These are phyloP conservation scores for Meteorus sp. DNA, from an alignment of 1,140 invertebrate species.

Conservation along the genomic window DNA sequence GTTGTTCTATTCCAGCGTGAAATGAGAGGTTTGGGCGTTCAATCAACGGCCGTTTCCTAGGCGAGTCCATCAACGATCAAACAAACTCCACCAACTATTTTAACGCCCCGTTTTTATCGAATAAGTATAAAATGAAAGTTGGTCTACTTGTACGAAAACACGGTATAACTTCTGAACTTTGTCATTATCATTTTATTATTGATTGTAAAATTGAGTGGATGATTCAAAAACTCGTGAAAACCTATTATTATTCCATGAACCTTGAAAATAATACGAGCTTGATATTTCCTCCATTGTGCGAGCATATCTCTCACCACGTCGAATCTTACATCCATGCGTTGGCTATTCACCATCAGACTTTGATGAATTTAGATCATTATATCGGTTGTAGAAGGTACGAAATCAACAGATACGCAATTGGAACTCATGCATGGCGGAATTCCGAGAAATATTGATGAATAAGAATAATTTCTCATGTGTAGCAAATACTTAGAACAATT, in stretches of 20 bases:
- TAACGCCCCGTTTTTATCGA: no score
- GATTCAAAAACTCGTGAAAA: slow-evolving; percentile 9
- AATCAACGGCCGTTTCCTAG: no score
- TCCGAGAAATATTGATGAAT: no score
- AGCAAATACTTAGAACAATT: slow-evolving; percentile 4
- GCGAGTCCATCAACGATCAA: slow-evolving; percentile 12
- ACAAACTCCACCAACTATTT: neutral
- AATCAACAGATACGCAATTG: no score
- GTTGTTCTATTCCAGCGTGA: neutral
- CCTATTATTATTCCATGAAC: slow-evolving; percentile 13
- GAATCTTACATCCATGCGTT: slow-evolving; percentile 48
- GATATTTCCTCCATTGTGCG: slow-evolving; percentile 23
- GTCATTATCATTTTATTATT: no score
- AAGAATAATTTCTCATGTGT: neutral
- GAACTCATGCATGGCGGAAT: no score
- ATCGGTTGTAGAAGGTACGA: neutral
- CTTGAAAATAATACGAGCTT: neutral
- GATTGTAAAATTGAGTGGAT: slow-evolving; percentile 15
- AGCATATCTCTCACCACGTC: slow-evolving; percentile 38
- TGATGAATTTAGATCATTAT: slow-evolving; percentile 34
- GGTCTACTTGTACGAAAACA: no score
- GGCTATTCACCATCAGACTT: slow-evolving; percentile 45
- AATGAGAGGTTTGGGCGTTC: no score
- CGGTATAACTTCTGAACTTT: no score
- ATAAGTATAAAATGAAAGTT: no score